Base-by-base conservation (phyloP, 2,888 invertebrate genomes). In the Eupithecia insigniata region DNA sequence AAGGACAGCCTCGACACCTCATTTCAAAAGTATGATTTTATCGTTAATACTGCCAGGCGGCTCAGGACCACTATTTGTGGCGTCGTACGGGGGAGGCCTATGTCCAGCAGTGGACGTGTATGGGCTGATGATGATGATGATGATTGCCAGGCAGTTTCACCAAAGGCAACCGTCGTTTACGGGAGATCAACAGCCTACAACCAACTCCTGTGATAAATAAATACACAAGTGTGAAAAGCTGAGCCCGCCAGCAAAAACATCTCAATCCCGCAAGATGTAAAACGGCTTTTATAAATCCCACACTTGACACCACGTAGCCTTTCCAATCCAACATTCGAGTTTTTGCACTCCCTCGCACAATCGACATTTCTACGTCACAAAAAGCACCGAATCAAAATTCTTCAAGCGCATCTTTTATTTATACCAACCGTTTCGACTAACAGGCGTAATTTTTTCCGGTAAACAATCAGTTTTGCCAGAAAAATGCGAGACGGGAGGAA, bases 401-500 rank as follows among this genome's bases (percentile, higher is more conserved):
- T 87, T 87, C 82, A 80, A 85, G 81, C 85, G 74, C 90, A 93
- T 94, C 92, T 93, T 93, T 94, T 93, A 94, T 94, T 93, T 92
- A 94, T 93, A 81, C 84, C 80, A 84, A 81, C 85, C 89, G 89
- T 87, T 90, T 88, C 90, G 89, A 86, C 91, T 93, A 93, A 93
- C 93, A 92, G 93, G 87, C 91, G 92, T 93, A 92, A 93, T 94
- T 94, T 94, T 94, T 93, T 93, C 93, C 93, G 90, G 88, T 91
- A 94, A 93, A 94, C 93, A 94, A 93, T 93, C 93, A 92, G 89
- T 93, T 94, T 93, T 93, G 92, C 84, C 90, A 89, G 92, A 93
- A 94, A 94, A 94, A 92, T 93, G 91, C 92, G 90, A 88, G 88
- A 89, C 90, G 90, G 84, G 90, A 91, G 88, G 90, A 90, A 90